A percentile compares a stretch with the other conserved stretches of the same genome.
Evolutionary conservation across 2,113 vertebrate species (phyloP).

Genomic region (Phrynosoma blainvillii): DNA sequence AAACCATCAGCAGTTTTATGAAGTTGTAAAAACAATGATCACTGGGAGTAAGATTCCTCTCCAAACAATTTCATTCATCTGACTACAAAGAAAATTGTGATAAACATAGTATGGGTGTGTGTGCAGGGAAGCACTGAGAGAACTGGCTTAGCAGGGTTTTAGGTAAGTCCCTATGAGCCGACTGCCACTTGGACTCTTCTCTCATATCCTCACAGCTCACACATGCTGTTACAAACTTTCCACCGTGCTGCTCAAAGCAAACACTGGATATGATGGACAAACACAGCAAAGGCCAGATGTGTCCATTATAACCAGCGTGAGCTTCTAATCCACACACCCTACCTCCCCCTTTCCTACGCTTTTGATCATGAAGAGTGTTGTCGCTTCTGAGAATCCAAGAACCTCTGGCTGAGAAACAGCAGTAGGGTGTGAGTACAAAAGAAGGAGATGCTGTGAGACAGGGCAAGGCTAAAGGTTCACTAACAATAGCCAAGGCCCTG

Average conservation of each 20-base stretch:
- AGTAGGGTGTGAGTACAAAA: conserved; percentile 76
- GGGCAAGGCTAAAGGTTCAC: conserved; percentile 67
- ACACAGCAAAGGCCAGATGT: conserved; percentile 71
- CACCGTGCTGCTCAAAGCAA: conserved; percentile 73
- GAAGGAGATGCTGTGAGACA: conserved; percentile 71
- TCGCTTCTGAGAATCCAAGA: conserved; percentile 69
- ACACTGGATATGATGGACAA: conserved; percentile 66
- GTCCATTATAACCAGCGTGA: conserved; percentile 73
- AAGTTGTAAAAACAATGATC: conserved; percentile 68
- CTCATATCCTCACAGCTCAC: conserved; percentile 49
- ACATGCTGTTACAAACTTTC: conserved; percentile 46
- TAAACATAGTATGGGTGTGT: conserved; percentile 56
- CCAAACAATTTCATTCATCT: conserved; percentile 63
- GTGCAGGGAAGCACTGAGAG: conserved; percentile 60
- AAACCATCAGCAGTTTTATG: conserved; percentile 70
- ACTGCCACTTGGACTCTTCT: conserved; percentile 41
- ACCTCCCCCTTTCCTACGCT: neutral
- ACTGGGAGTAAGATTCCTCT: conserved; percentile 61
- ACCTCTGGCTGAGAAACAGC: conserved; percentile 62
- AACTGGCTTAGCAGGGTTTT: conserved; percentile 63
- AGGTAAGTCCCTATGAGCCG: conserved; percentile 59
- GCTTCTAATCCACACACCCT: conserved; percentile 5
- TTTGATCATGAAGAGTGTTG: conserved; percentile 61
- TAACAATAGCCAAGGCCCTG: conserved; percentile 59
- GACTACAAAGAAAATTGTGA: conserved; percentile 71